Conservation (phyloP, 2,888 invertebrate species). For the Pseudococcus longispinus region DNA sequence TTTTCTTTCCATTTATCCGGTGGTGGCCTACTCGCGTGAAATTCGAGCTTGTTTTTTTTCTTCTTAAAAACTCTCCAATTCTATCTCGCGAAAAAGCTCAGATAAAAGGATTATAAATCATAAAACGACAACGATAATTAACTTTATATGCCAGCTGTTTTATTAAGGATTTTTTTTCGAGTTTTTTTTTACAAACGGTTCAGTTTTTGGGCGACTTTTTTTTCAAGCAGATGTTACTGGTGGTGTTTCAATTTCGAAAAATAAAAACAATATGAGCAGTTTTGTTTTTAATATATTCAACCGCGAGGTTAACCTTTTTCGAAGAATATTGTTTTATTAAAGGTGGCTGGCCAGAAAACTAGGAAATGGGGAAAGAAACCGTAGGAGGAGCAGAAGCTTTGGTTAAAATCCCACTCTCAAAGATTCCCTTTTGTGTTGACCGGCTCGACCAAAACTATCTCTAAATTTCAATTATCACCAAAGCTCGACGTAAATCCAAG, state of each 20-base stretch:
- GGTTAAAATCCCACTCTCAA: neutral
- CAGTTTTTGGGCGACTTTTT: neutral
- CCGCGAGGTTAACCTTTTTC: neutral
- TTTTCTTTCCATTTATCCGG: slow-evolving; percentile 23
- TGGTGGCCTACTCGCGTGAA: neutral
- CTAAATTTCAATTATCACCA: neutral
- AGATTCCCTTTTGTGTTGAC: neutral
- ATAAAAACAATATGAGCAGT: neutral
- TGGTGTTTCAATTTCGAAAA: neutral
- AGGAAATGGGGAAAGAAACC: neutral
- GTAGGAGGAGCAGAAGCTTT: neutral
- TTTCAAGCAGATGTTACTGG: neutral
- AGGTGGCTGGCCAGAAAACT: neutral
- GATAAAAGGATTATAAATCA: slow-evolving; percentile 34
- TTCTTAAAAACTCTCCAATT: neutral
- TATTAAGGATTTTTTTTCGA: neutral
- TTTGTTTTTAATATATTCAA: neutral
- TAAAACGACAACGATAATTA: slow-evolving; percentile 28
- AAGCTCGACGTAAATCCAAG: neutral
- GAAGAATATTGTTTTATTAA: neutral
- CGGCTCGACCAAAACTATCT: neutral
- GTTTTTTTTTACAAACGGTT: neutral
- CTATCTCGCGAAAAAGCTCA: neutral
- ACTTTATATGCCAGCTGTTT: neutral
- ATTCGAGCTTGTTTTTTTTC: neutral